Percentiles rank a stretch among this genome's conserved stretches.
Conservation (phyloP, 1,140 invertebrate species). For the Trachelipus rathkii region DNA sequence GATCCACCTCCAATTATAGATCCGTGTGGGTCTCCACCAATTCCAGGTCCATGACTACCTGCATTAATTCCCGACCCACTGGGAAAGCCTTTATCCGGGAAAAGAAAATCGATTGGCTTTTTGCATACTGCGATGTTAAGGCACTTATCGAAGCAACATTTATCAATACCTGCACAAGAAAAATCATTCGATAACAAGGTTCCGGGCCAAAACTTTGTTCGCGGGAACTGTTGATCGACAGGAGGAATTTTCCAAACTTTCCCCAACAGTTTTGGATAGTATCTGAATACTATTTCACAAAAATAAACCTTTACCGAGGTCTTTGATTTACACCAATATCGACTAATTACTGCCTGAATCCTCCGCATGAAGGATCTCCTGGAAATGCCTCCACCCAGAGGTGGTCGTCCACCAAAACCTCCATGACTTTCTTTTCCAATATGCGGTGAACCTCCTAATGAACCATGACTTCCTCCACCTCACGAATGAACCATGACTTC, state of each 20-base stretch:
- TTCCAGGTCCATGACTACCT: too few species aligned
- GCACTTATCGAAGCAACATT: conserved; percentile 26
- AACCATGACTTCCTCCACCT: neutral
- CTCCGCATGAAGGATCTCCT: neutral
- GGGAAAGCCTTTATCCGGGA: too few species aligned
- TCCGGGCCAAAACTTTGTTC: neutral
- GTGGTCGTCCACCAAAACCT: neutral
- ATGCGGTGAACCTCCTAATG: neutral
- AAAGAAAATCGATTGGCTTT: neutral
- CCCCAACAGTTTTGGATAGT: neutral
- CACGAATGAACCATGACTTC: too few species aligned
- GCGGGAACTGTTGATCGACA: conserved; percentile 16
- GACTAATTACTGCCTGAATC: neutral
- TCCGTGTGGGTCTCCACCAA: too few species aligned
- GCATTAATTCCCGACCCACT: too few species aligned
- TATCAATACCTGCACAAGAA: conserved; percentile 22
- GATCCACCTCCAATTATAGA: too few species aligned
- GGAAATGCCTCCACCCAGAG: neutral
- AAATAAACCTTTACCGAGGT: neutral
- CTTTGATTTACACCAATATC: conserved; percentile 18
- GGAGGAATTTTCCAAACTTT: conserved; percentile 21
- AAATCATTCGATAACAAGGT: conserved; percentile 16
- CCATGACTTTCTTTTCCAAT: neutral
- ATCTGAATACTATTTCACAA: conserved; percentile 11
- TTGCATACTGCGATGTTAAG: conserved; percentile 23